Conservation (phyloP, 1,140 invertebrate species). For the Onthophagus taurus region DNA sequence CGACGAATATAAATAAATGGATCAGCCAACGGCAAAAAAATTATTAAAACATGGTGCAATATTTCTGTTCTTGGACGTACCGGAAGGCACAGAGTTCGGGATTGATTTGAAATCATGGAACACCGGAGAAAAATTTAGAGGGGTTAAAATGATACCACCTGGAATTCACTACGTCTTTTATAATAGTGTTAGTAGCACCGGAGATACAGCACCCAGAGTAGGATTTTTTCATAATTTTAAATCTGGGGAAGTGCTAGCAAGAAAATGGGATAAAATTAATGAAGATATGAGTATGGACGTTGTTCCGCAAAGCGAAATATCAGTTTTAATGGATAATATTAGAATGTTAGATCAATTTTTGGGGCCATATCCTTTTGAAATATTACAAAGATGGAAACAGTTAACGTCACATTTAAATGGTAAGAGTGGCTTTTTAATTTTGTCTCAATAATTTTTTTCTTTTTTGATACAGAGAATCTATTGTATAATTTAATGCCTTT, state of each 20-base stretch:
- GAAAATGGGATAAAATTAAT: constrained; percentile 67
- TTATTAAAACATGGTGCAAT: constrained; percentile 76
- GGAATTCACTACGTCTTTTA: constrained; percentile 93
- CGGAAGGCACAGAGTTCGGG: constrained; percentile 85
- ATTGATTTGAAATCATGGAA: constrained; percentile 93
- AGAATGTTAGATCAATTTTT: constrained; percentile 71
- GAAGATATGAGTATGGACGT: constrained; percentile 57
- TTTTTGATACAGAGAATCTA: constrained; percentile 36
- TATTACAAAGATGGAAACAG: constrained; percentile 76
- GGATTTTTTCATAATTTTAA: constrained; percentile 89
- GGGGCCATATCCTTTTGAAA: constrained; percentile 87
- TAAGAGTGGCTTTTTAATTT: constrained; percentile 21
- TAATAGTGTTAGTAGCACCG: constrained; percentile 50
- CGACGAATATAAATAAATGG: too few relatives aligned
- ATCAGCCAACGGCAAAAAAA: constrained; percentile 64
- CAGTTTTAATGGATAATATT: constrained; percentile 60
- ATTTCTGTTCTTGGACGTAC: constrained; percentile 75
- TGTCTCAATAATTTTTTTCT: constrained; percentile 14
- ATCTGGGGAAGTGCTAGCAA: constrained; percentile 73
- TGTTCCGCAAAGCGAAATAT: constrained; percentile 48
- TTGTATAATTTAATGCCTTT: constrained; percentile 50
- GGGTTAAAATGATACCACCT: constrained; percentile 97
- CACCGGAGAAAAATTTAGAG: constrained; percentile 85
- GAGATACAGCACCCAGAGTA: constrained; percentile 50
- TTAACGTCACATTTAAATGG: constrained; percentile 67